Base-by-base conservation (phyloP, 2,888 invertebrate genomes). In the Sylvicola cinctus region DNA sequence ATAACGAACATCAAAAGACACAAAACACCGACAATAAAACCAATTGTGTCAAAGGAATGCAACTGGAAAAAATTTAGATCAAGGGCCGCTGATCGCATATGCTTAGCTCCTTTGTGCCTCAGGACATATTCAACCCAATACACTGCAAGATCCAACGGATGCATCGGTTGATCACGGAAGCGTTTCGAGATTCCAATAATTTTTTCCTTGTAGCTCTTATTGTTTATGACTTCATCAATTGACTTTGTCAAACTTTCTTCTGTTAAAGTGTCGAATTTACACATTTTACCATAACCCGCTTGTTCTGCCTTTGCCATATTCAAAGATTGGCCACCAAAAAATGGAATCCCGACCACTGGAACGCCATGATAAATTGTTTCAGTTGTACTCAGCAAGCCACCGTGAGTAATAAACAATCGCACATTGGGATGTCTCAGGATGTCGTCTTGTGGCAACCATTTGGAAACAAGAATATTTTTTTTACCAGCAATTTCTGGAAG, bases 401-500 rank as follows among this genome's bases (percentile, higher is more conserved):
- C 64, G 42, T 68, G 67, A 1, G 62, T 63, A 30, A 68, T 59
- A 36, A 66, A 64, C 0, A 62, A 47, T 20, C 52, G 54, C 0
- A 61, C 52, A 16, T 61, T 60, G 0, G 55, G 51, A 45, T 67
- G 62, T n/a, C 55, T 55, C 16, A 55, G 37, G 4, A 59, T 45
- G 33, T 57, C 56, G 2, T 48, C 39, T 37, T 58, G 58, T 4
- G 60, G 56, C 30, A 53, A 49, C 58, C 57, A 58, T 14, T 50
- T 45, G 16, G 43, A 46, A 5, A 52, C 51, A 3, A 48, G 41
- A 0, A 58, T 47, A 42, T 57, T 57, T 25, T 25, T 11, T 11
- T 8, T 25, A 25, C 11, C 11, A 8, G 7, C 25, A n/a, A n/a
- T n/a, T n/a, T n/a, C n/a, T n/a, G n/a, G n/a, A n/a, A n/a, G n/a